phyloP scores from a whole-genome alignment of 2,888 invertebrate genomes.

The Dryobotodes eremita region DNA sequence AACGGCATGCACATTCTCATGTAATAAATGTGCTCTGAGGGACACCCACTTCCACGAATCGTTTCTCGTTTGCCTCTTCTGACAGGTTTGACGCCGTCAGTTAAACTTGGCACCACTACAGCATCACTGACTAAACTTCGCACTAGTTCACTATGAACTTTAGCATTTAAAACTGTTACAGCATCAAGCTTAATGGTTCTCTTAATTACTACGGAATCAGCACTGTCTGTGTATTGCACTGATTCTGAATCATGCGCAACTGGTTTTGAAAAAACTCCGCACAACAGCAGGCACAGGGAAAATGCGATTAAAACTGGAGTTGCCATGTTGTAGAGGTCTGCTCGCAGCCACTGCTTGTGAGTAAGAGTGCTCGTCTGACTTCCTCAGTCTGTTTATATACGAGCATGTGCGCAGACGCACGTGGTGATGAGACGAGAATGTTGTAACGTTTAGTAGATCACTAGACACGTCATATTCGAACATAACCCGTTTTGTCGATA shows the following conservation, averaged over 20 bases:
- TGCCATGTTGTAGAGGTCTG: conserved; percentile 26
- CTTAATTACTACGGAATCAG: not conserved
- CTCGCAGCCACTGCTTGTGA: not conserved
- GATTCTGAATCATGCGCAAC: not conserved
- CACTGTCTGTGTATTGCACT: not conserved
- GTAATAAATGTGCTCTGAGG: conserved; percentile 13
- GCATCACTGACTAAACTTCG: not conserved
- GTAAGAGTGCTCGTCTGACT: not conserved
- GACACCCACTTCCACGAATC: conserved; percentile 19
- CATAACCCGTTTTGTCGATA: not conserved
- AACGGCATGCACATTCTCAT: conserved; percentile 29
- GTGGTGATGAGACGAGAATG: not conserved
- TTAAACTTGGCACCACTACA: not conserved
- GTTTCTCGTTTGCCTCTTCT: conserved; percentile 9
- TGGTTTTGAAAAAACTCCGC: conserved; percentile 10
- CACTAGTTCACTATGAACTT: not conserved
- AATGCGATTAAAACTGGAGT: conserved; percentile 7
- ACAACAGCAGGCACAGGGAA: conserved; percentile 7
- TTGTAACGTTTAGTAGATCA: not conserved
- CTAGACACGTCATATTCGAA: conserved; percentile 14
- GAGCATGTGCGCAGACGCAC: conserved; percentile 11
- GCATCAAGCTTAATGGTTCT: not conserved
- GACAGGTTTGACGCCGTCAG: not conserved
- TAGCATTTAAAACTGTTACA: not conserved
- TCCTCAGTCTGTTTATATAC: conserved; percentile 12